phyloP scores from a whole-genome alignment of 2,888 invertebrate species.

The Troglohyphantes excavatus region DNA sequence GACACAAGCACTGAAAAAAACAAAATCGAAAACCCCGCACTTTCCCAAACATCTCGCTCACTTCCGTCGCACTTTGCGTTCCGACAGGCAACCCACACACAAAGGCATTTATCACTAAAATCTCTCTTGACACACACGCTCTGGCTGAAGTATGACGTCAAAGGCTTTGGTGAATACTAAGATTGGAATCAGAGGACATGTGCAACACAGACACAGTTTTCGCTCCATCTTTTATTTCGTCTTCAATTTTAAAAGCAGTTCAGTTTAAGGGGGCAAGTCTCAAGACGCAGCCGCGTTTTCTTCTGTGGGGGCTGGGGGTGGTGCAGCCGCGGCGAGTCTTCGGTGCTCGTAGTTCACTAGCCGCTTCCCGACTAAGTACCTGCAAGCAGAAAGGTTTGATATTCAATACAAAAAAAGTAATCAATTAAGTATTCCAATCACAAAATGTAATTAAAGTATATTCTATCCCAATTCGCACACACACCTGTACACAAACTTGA shows the following conservation, averaged over 20 bases:
- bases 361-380: conserved; percentile 95
- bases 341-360: conserved; percentile 95
- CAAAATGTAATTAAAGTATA: not conserved
- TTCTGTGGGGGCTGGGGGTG: conserved; percentile 33
- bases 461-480: not conserved
- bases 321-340: conserved; percentile 25
- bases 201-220: conserved; percentile 22
- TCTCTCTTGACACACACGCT: conserved; percentile 19
- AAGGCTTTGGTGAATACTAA: conserved; percentile 54
- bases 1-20: too few species aligned
- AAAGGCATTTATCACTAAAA: conserved; percentile 1
- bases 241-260: conserved; percentile 8
- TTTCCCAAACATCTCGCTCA: too few species aligned
- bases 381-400: conserved; percentile 81
- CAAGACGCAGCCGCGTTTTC: conserved; percentile 50
- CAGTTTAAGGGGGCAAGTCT: conserved; percentile 25
- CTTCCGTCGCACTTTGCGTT: not conserved
- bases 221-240: conserved; percentile 23
- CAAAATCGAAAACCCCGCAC: too few species aligned
- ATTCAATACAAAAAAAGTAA: too few species aligned
- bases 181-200: conserved; percentile 15
- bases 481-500: not conserved
- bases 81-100: conserved; percentile 4
- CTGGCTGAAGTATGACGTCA: not conserved
- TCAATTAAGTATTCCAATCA: too few species aligned